Conservation (phyloP, 35 echinoderm and acorn worm genomes). For the Patiria miniata region DNA sequence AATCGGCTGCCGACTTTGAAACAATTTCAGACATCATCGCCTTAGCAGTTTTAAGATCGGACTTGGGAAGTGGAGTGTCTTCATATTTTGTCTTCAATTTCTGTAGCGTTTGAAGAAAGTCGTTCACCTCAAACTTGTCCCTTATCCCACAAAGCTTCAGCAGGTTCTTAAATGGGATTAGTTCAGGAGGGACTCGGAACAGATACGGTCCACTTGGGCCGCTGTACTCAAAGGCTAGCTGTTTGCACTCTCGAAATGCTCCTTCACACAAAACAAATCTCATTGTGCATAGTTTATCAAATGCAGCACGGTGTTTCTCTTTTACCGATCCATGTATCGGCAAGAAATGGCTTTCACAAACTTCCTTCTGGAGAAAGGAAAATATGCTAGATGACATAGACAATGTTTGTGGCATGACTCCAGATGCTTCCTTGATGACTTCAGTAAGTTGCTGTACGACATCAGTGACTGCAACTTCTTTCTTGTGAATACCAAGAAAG, state of each 20-base stretch:
- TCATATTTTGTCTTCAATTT: slow-evolving; percentile 11
- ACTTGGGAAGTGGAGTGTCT: background rate
- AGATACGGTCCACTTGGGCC: slow-evolving; percentile 44
- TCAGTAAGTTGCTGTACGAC: slow-evolving; percentile 18
- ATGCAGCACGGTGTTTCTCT: too few species aligned
- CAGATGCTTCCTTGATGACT: background rate
- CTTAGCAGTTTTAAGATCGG: background rate
- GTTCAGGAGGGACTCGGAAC: slow-evolving; percentile 11
- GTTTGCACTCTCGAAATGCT: background rate
- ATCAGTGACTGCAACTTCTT: slow-evolving; percentile 18
- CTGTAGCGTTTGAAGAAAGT: slow-evolving; percentile 27
- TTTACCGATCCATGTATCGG: background rate
- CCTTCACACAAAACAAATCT: slow-evolving; percentile 11
- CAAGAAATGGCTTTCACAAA: background rate
- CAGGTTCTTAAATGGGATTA: slow-evolving; percentile 23
- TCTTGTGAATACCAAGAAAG: slow-evolving; percentile 22
- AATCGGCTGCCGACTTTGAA: background rate
- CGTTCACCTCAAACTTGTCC: slow-evolving; percentile 38
- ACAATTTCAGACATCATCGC: background rate
- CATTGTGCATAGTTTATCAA: background rate
- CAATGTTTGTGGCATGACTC: background rate
- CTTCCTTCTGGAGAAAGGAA: background rate
- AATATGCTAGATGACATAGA: background rate
- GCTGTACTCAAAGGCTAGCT: slow-evolving; percentile 9
- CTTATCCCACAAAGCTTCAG: slow-evolving; percentile 46